Evolutionary conservation across 2,797 vertebrate species (phyloP).

Genomic region (Amblyopsis hoosieri): DNA sequence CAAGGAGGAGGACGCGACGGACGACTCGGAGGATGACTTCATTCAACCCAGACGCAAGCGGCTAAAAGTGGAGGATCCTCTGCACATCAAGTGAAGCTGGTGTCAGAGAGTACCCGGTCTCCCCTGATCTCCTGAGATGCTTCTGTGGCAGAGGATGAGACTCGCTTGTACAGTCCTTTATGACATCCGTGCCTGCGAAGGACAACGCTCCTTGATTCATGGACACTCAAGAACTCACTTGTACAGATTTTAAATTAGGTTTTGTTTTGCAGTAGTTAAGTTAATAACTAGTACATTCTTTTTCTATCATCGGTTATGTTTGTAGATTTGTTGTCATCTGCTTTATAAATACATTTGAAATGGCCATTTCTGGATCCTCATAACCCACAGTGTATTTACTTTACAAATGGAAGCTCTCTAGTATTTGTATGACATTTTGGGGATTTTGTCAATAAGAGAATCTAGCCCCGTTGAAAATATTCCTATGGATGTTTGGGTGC

Average conservation of each 20-base stretch:
- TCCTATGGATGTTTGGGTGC: conserved; percentile 71
- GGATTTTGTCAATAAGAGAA: conserved; percentile 77
- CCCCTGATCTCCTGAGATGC: conserved; percentile 51
- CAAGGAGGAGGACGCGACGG: conserved; percentile 86
- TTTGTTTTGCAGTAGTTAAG: conserved; percentile 70
- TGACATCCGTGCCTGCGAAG: conserved; percentile 51
- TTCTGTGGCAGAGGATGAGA: conserved; percentile 44
- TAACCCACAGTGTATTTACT: conserved; percentile 75
- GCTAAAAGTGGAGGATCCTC: conserved; percentile 92
- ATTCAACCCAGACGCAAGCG: conserved; percentile 95
- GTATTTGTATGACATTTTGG: conserved; percentile 77
- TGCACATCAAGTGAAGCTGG: conserved; percentile 92
- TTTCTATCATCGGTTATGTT: conserved; percentile 71
- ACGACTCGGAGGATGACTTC: conserved; percentile 96
- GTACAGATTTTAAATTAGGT: conserved; percentile 73
- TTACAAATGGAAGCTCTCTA: conserved; percentile 71
- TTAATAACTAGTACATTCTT: conserved; percentile 52
- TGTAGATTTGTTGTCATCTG: conserved; percentile 80
- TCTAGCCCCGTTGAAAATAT: conserved; percentile 66
- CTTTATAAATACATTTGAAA: conserved; percentile 73
- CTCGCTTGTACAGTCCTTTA: conserved; percentile 62
- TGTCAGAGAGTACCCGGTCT: background rate
- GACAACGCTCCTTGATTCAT: conserved; percentile 32
- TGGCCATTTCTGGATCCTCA: conserved; percentile 54
- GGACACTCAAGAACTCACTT: conserved; percentile 52